A percentile compares a stretch with the other conserved stretches of the same genome.
Conservation (phyloP, 2,113 vertebrate genomes). For the Coracopsis vasa region DNA sequence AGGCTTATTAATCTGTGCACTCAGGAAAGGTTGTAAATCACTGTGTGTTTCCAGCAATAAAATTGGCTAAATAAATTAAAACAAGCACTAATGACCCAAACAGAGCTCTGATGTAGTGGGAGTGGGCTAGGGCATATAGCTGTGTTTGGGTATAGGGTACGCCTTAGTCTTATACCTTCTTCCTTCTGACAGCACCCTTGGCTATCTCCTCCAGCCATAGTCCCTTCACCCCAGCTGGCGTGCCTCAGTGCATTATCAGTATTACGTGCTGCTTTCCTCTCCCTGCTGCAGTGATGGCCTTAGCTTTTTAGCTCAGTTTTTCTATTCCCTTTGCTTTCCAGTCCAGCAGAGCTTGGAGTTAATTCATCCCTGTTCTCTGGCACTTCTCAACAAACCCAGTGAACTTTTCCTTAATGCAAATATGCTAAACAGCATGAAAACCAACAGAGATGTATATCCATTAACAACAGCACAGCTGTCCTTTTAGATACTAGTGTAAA, state of each 20-base stretch:
- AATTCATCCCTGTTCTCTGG: not conserved
- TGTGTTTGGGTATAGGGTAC: not conserved
- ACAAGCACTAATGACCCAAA: slow-evolving; percentile 73
- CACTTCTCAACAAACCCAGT: not conserved
- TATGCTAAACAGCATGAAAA: not conserved
- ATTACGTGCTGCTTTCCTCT: not conserved
- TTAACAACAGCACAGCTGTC: not conserved
- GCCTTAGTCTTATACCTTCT: not conserved
- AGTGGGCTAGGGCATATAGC: slow-evolving; percentile 20
- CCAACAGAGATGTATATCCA: not conserved
- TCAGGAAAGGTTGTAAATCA: slow-evolving; percentile 68
- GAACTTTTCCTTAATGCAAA: not conserved
- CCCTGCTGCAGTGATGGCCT: not conserved
- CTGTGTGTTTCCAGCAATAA: slow-evolving; percentile 61
- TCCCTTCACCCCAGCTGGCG: not conserved
- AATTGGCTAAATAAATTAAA: slow-evolving; percentile 73
- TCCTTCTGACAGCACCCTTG: not conserved
- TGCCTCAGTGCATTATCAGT: not conserved
- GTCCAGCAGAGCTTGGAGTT: not conserved
- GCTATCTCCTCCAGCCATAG: not conserved
- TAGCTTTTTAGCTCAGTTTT: not conserved
- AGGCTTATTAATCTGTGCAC: slow-evolving; percentile 66
- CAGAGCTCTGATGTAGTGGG: slow-evolving; percentile 53
- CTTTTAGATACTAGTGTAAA: not conserved
- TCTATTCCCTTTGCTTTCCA: not conserved